Evolutionary conservation across 2,113 vertebrate species (phyloP).

Genomic region (Pimephales promelas): DNA sequence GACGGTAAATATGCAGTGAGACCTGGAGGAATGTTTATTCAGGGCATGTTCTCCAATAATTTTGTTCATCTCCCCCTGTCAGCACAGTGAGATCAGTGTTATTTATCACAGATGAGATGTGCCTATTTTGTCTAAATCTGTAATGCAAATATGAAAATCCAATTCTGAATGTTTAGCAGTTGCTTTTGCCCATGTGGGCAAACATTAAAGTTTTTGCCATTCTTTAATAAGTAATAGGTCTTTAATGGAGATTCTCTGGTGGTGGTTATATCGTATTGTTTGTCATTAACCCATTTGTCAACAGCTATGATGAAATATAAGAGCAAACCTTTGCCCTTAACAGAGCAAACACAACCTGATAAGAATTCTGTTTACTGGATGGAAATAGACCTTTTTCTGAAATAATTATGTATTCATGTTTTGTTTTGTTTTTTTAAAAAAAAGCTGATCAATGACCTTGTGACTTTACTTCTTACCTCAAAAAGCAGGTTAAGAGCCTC

Average conservation of each 20-base stretch:
- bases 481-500: conserved; percentile 85
- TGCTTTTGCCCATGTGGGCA: background rate
- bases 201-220: background rate
- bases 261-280: background rate
- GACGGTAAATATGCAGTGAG: conserved; percentile 89
- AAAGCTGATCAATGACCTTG: background rate
- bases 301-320: background rate
- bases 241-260: background rate
- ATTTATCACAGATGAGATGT: background rate
- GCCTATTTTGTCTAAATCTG: background rate
- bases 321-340: background rate
- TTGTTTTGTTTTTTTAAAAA: too few species aligned
- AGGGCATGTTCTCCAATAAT: conserved; percentile 80
- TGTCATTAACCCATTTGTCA: conserved; percentile 25
- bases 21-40: conserved; percentile 86
- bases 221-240: background rate
- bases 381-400: background rate
- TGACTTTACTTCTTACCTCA: conserved; percentile 71
- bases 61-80: conserved; percentile 86
- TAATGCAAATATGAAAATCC: background rate
- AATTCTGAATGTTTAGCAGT: background rate
- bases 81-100: conserved; percentile 31
- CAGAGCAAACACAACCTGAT: background rate
- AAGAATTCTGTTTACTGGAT: background rate
- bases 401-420: background rate